Evolutionary conservation across 1,140 invertebrate species (phyloP).

Genomic region (Drosophila kanapiae): DNA sequence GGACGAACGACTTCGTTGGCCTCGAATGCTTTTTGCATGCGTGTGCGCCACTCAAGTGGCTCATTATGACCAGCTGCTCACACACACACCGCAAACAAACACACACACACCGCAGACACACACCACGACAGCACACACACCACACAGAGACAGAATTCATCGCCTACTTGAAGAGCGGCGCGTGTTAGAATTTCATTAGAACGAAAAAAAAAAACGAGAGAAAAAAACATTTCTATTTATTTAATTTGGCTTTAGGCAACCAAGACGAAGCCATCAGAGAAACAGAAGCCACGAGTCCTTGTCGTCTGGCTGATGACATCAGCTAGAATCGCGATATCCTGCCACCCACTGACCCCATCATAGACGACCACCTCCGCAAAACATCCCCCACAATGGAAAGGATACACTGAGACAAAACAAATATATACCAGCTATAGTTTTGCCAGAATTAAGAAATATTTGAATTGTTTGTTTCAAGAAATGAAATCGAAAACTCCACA

Average conservation of each 20-base stretch:
- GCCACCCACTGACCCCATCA: constrained; percentile 15
- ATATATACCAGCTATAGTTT: not conserved
- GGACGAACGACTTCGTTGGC: constrained; percentile 22
- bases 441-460: too few species aligned
- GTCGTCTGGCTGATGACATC: constrained; percentile 68
- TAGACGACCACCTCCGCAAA: not conserved
- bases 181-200: constrained; percentile 77
- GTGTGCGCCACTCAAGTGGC: constrained; percentile 59
- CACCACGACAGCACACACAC: not conserved
- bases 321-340: constrained; percentile 44
- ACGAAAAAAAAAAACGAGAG: constrained; percentile 17
- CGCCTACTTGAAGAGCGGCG: constrained; percentile 41
- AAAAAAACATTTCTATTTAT: constrained; percentile 68
- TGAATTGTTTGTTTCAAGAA: too few species aligned
- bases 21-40: constrained; percentile 63
- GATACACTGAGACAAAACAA: constrained; percentile 1
- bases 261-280: constrained; percentile 22
- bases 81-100: constrained; percentile 9
- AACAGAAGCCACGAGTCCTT: constrained; percentile 39
- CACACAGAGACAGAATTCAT: constrained; percentile 14
- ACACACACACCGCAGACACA: constrained; percentile 6
- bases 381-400: not conserved
- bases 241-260: constrained; percentile 66
- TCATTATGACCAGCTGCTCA: constrained; percentile 48
- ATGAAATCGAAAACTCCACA: too few species aligned